Conservation (phyloP, 2,113 vertebrate genomes). For the Takifugu flavidus region DNA sequence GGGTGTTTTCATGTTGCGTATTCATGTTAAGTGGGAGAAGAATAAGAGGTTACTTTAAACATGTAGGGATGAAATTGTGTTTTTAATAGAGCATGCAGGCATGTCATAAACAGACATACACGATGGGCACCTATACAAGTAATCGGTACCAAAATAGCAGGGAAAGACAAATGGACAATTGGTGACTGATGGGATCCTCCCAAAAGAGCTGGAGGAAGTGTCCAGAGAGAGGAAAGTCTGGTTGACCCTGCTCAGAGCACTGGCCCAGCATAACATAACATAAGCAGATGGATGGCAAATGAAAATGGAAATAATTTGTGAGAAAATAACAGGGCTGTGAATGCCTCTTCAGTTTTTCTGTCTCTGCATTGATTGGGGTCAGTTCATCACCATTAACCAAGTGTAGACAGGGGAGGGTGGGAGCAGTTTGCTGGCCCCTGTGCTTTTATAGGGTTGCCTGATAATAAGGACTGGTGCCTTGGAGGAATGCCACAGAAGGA, state of each 20-base stretch:
- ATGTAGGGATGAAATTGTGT: neutral
- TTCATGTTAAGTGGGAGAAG: slow-evolving; percentile 26
- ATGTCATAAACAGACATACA: too few species aligned
- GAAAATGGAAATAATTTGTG: neutral
- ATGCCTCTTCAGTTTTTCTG: slow-evolving; percentile 23
- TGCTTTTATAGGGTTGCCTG: slow-evolving; percentile 56
- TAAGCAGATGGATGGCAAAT: too few species aligned
- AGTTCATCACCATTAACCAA: slow-evolving; percentile 50
- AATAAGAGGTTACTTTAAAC: slow-evolving; percentile 36
- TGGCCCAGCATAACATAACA: too few species aligned
- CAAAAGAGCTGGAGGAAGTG: too few species aligned
- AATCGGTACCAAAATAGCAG: neutral
- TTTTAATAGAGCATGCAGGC: too few species aligned
- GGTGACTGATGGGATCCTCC: neutral
- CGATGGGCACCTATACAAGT: too few species aligned
- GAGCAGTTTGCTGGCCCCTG: slow-evolving; percentile 32
- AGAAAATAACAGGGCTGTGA: neutral
- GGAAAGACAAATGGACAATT: neutral
- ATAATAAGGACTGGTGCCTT: slow-evolving; percentile 65
- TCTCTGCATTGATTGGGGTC: slow-evolving; percentile 53
- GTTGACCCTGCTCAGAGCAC: too few species aligned
- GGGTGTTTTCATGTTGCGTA: slow-evolving; percentile 32
- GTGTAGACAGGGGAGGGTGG: slow-evolving; percentile 37
- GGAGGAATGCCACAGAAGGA: slow-evolving; percentile 58
- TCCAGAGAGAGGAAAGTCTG: too few species aligned